A percentile compares a stretch with the other conserved stretches of the same genome.
Conservation (phyloP, 2,113 vertebrate species). For the Atrichornis clamosus region DNA sequence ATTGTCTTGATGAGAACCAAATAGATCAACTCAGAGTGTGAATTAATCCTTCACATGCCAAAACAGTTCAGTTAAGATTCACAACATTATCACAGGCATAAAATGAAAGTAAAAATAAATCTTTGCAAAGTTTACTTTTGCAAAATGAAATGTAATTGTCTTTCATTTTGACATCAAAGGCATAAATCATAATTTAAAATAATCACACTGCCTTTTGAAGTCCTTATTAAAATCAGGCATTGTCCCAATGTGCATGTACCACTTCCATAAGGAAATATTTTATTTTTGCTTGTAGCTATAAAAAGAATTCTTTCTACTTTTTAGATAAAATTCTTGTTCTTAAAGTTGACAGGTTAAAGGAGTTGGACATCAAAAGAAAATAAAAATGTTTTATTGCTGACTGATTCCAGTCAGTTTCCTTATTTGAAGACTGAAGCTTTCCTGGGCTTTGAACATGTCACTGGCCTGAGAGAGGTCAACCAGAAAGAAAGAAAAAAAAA, state of each 20-base stretch:
- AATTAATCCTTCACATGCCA: not conserved
- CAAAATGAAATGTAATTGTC: not conserved
- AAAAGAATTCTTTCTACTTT: conserved; percentile 23
- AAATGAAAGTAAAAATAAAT: conserved; percentile 1
- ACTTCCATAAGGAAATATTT: not conserved
- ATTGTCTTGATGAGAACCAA: not conserved
- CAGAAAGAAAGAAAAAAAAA: not conserved
- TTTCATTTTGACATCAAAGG: conserved; percentile 38
- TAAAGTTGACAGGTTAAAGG: not conserved
- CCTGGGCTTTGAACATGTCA: not conserved
- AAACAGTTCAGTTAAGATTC: not conserved
- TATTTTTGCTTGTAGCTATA: not conserved
- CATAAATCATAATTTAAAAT: conserved; percentile 39
- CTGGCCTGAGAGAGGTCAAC: not conserved
- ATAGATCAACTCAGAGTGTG: not conserved
- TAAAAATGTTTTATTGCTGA: not conserved
- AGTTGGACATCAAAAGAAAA: not conserved
- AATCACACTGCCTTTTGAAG: conserved; percentile 42
- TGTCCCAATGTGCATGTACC: not conserved
- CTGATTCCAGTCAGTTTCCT: not conserved
- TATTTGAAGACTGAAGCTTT: not conserved
- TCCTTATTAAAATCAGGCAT: conserved; percentile 24
- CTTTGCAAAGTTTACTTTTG: not conserved
- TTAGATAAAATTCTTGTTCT: not conserved
- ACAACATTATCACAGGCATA: not conserved